A percentile compares a stretch with the other conserved stretches of the same genome.
Conservation (phyloP, 2,113 vertebrate species). For the Herpailurus yagouaroundi region DNA sequence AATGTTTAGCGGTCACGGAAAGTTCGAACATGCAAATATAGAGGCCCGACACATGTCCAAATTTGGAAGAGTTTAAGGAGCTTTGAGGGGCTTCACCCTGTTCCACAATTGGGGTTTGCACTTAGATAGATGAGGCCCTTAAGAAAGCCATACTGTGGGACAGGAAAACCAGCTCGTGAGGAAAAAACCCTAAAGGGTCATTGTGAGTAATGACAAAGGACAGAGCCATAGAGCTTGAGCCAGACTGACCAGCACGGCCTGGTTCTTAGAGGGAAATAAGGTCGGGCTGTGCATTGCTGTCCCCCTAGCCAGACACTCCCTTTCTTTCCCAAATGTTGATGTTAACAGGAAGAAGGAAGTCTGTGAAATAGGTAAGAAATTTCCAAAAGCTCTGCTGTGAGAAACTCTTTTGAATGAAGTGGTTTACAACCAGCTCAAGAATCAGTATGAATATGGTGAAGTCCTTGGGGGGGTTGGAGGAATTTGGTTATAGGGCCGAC, state of each 20-base stretch:
- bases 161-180: not conserved
- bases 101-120: not conserved
- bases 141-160: not conserved
- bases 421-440: not conserved
- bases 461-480: too few species aligned
- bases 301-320: accelerated
- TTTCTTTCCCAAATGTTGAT: not conserved
- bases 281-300: too few species aligned
- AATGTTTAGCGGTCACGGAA: not conserved
- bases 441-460: not conserved
- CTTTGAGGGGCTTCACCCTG: not conserved
- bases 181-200: not conserved
- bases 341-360: not conserved
- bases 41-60: not conserved
- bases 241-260: too few species aligned
- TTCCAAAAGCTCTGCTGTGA: not conserved
- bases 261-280: not conserved
- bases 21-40: not conserved
- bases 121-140: not conserved
- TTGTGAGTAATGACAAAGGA: not conserved
- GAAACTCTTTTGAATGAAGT: not conserved
- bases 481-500: too few species aligned
- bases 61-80: not conserved
- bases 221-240: not conserved
- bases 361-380: not conserved